Base-by-base conservation (phyloP, 2,888 invertebrate genomes). In the Sesamia inferens region DNA sequence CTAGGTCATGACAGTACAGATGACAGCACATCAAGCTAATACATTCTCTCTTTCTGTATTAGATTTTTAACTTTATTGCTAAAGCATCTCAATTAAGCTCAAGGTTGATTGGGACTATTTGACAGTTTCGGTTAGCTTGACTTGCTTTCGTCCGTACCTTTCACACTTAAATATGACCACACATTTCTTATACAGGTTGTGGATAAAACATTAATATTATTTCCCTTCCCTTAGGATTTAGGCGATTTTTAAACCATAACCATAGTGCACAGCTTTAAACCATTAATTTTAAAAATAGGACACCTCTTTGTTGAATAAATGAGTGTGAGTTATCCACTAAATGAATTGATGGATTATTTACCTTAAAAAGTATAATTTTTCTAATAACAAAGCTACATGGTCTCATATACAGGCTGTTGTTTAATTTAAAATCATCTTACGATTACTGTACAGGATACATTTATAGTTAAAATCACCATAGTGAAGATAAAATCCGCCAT, bases 401-500 rank as follows among this genome's bases (percentile, higher is more conserved):
- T 79, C 76, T 72, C 76, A 61, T 31, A 22, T 13, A 76, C 39
- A 64, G 58, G 19, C 0, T 16, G n/a, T 5, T 39, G 13, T 77
- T 54, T 47, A n/a, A 16, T 51, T 72, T 73, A 76, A 72, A 79
- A 83, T 76, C 80, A 79, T 80, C 67, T 75, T 71, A 59, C 5
- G 13, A 22, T 47, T 24, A 68, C 71, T 83, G 59, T 82, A 80
- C 74, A 80, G 51, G 24, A 2, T 31, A 31, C 31, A 31, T 31
- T 55, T 67, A 42, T 44, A n/a, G 31, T 22, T 62, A 58, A 55
- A 66, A 81, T 89, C 85, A 90, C 87, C 88, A 93, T 55, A 94
- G 44, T 65, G 88, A 75, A 22, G 89, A 89, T 14, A 96, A 80
- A 44, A 93, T 76, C 68, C 92, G 92, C 96, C 96, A 96, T 3